phyloP scores from a whole-genome alignment of 2,888 invertebrate genomes.

The Drosophila infuscata region DNA sequence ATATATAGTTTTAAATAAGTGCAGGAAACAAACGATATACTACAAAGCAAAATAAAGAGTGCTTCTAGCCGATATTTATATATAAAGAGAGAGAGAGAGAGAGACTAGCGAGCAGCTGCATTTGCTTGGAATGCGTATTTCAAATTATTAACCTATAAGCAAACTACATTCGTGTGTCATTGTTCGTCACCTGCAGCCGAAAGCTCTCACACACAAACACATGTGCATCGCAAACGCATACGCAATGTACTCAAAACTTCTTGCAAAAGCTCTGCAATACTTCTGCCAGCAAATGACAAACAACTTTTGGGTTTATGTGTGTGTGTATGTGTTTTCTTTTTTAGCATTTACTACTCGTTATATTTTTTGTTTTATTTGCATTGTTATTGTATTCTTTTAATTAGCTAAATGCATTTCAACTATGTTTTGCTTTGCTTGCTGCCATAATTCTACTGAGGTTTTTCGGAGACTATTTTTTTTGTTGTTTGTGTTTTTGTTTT shows the following conservation, averaged over 20 bases:
- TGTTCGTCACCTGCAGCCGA: conserved; percentile 30
- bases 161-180: conserved; percentile 34
- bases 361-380: conserved; percentile 43
- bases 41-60: conserved; percentile 35
- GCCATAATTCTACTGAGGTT: conserved; percentile 67
- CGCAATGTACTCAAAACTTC: conserved; percentile 11
- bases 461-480: conserved; percentile 68
- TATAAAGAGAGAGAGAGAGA: neutral
- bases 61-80: neutral
- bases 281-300: conserved; percentile 17
- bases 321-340: conserved; percentile 13
- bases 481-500: neutral
- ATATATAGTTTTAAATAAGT: conserved; percentile 43
- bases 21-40: conserved; percentile 31
- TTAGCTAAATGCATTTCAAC: conserved; percentile 79
- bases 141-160: conserved; percentile 41
- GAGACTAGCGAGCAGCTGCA: conserved; percentile 20
- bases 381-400: conserved; percentile 65
- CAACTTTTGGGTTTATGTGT: conserved; percentile 17
- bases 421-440: conserved; percentile 41
- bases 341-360: conserved; percentile 58
- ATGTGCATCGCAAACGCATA: conserved; percentile 5
- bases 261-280: conserved; percentile 27
- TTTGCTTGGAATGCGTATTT: conserved; percentile 16
- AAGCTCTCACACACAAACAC: conserved; percentile 28